Base-by-base conservation (phyloP, 2,113 vertebrate species). In the Antidorcas marsupialis region DNA sequence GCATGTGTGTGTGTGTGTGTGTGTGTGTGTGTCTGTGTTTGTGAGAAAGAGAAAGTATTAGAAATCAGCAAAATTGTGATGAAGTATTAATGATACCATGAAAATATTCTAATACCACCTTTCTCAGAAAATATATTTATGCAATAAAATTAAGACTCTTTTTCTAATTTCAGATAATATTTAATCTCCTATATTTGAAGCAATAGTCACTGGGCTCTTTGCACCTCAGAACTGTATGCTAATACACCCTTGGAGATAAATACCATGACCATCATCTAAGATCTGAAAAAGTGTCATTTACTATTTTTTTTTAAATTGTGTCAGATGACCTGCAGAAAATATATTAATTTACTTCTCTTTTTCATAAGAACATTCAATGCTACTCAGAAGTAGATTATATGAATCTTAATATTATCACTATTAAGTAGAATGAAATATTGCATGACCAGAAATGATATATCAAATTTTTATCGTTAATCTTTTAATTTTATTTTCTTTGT, bases 401-500 rank as follows among this genome's bases (percentile, higher is more conserved):
- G 57, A 45, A 60, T 0, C 3, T n/a, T 91, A 82, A 23, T 71
- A 23, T 39, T 88, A 79, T 60, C 17, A 45, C 3, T 89, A 57
- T 21, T 78, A 43, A 82, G 19, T 85, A 71, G 36, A 86, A 55
- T 50, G 3, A 91, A 74, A 91, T 28, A 60, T 53, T 6, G 5
- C 5, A 25, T 94, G 23, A 82, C 3, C 25, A 90, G 33, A 87
- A 95, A 87, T 57, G 5, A 39, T 71, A 10, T 89, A 10, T 95
- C 81, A 57, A 60, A 67, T 60, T 16, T 93, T 2, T 55, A 87
- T 62, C 33, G 59, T 81, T 53, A 79, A 83, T 60, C 11, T 86
- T 83, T 98, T 39, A 91, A 7, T 89, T 88, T 87, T 81, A 89
- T 95, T 96, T 94, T 85, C n/a, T 93, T 7, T 82, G 36, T 57